Percentiles rank a stretch among this genome's conserved stretches.
Conservation (phyloP, 2,797 vertebrate species). For the Spheniscus humboldti region DNA sequence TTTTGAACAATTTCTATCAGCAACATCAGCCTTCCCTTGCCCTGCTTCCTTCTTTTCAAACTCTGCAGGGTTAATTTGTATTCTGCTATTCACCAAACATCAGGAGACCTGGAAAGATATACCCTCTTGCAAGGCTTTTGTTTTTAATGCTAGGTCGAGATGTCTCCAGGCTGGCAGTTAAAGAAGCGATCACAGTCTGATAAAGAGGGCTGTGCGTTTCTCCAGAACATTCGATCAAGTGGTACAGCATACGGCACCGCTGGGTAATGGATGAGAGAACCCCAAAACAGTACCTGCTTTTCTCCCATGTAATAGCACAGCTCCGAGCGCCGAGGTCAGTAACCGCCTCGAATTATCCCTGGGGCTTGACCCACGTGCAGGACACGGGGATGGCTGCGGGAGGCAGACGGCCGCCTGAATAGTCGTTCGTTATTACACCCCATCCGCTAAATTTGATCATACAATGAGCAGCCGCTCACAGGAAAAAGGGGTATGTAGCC, state of each 20-base stretch:
- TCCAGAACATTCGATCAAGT: neutral
- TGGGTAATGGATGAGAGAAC: neutral
- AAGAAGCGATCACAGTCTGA: neutral
- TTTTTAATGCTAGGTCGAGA: neutral
- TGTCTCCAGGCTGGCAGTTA: neutral
- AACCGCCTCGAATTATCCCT: neutral
- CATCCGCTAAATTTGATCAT: neutral
- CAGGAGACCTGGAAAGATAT: neutral
- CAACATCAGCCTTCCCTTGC: neutral
- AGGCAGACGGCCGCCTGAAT: neutral
- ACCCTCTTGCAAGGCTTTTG: neutral
- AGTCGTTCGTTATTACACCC: neutral
- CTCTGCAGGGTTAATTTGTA: neutral
- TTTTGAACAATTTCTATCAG: neutral
- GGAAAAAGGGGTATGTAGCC: neutral
- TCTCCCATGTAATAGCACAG: accelerated
- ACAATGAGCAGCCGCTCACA: neutral
- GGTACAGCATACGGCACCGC: neutral
- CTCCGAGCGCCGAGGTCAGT: neutral
- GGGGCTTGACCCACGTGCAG: neutral
- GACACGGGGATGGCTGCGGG: neutral
- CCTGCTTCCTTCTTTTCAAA: neutral
- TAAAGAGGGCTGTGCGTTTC: neutral
- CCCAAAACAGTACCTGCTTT: neutral
- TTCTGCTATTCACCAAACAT: neutral